Evolutionary conservation across 2,113 vertebrate species (phyloP).

Genomic region (chimpanzee (Pan troglodytes)): DNA sequence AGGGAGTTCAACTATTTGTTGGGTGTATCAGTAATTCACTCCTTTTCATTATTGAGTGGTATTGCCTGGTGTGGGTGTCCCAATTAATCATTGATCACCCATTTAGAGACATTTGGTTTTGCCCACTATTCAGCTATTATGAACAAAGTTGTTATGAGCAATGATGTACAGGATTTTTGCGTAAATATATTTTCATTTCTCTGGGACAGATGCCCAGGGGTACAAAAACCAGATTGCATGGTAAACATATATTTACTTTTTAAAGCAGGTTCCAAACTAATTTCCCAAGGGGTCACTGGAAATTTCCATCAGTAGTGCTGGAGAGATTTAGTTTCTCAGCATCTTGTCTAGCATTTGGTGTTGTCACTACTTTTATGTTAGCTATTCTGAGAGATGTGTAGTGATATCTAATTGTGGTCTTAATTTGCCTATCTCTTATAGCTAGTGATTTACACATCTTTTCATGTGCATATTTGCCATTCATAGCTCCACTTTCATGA

Average conservation of each 20-base stretch:
- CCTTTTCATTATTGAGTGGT: not conserved
- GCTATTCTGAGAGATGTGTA: not conserved
- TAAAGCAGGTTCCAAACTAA: not conserved
- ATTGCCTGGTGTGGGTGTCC: not conserved
- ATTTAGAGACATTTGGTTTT: not conserved
- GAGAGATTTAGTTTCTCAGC: not conserved
- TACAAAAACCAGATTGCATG: not conserved
- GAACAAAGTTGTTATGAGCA: not conserved
- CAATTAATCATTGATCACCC: not conserved
- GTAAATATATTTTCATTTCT: not conserved
- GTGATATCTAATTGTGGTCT: not conserved
- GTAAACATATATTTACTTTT: not conserved
- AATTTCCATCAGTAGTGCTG: not conserved
- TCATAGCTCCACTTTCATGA: not conserved
- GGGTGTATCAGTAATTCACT: not conserved
- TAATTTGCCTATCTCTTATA: not conserved
- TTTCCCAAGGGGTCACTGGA: not conserved
- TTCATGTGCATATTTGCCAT: not conserved
- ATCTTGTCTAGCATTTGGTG: not conserved
- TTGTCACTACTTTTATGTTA: not conserved
- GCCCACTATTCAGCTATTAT: not conserved
- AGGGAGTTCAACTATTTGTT: not conserved
- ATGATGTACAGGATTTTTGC: not conserved
- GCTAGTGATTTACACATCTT: not conserved
- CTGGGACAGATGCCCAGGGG: not conserved